phyloP scores from a whole-genome alignment of 2,888 invertebrate species.

The Nephrotoma appendiculata region DNA sequence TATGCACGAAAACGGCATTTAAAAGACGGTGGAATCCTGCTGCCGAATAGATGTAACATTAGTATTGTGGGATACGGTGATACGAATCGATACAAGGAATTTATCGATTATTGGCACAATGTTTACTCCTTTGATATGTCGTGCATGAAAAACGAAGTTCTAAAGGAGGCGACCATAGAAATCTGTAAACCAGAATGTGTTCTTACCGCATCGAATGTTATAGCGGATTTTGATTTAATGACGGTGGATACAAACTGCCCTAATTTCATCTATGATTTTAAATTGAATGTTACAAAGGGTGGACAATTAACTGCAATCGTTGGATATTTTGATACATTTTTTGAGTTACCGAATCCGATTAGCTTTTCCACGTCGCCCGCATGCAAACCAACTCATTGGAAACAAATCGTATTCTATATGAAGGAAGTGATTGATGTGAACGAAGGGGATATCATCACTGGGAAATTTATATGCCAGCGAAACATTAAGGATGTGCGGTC shows the following conservation, averaged over 20 bases:
- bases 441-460: slow-evolving; percentile 45
- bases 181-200: slow-evolving; percentile 43
- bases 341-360: slow-evolving; percentile 48
- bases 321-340: slow-evolving; percentile 85
- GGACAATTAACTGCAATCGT: slow-evolving; percentile 65
- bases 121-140: slow-evolving; percentile 92
- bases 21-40: slow-evolving; percentile 54
- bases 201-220: slow-evolving; percentile 46
- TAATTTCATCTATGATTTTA: slow-evolving; percentile 57
- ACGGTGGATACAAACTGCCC: slow-evolving; percentile 56
- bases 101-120: slow-evolving; percentile 79
- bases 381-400: slow-evolving; percentile 61
- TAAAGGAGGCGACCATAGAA: slow-evolving; percentile 61
- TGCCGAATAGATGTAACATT: slow-evolving; percentile 76
- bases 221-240: slow-evolving; percentile 61
- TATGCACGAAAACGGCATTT: slow-evolving; percentile 74
- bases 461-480: slow-evolving; percentile 58
- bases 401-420: slow-evolving; percentile 67
- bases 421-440: slow-evolving; percentile 55
- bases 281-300: slow-evolving; percentile 44
- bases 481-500: slow-evolving; percentile 61
- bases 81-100: slow-evolving; percentile 50
- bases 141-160: slow-evolving; percentile 71
- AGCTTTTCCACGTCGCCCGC: slow-evolving; percentile 55
- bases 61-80: slow-evolving; percentile 70